These are phyloP conservation scores for Beroe forskalii DNA, from an alignment of 37 sponge, comb jelly and placozoan species.

Conservation along the genomic window DNA sequence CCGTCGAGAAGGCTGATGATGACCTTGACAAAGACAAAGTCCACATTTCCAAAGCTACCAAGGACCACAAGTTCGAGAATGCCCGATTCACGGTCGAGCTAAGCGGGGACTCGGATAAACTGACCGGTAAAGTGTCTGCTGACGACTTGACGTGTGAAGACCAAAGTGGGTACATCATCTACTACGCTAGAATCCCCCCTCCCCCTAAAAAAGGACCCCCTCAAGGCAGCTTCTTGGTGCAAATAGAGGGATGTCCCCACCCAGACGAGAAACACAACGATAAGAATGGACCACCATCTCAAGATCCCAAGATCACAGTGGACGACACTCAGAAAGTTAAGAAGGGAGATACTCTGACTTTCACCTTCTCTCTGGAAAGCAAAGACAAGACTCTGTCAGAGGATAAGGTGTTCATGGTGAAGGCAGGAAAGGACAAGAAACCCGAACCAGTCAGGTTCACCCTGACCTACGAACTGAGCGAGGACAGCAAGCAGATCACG, in stretches of 20 bases:
- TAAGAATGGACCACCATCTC: neutral
- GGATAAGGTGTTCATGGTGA: conserved; percentile 15
- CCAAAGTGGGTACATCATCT: conserved; percentile 48
- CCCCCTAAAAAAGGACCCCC: conserved; percentile 40
- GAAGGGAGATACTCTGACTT: neutral
- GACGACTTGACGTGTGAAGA: conserved; percentile 49
- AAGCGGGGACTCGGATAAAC: neutral
- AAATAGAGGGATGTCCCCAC: conserved; percentile 4
- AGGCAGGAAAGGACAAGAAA: neutral
- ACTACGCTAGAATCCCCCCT: conserved; percentile 43
- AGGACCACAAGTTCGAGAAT: conserved; percentile 45
- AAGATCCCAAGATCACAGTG: conserved; percentile 4
- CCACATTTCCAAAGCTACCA: conserved; percentile 29
- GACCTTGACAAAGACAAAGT: neutral
- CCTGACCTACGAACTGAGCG: neutral
- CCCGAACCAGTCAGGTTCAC: neutral
- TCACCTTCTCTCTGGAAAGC: neutral
- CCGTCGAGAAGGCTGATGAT: neutral
- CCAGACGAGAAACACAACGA: too few relatives aligned
- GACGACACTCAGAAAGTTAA: neutral
- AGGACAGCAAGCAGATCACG: neutral
- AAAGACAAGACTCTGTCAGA: neutral
- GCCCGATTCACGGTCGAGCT: conserved; percentile 40
- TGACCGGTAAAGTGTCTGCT: conserved; percentile 13
- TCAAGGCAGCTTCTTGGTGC: conserved; percentile 36